phyloP scores from a whole-genome alignment of 2,797 vertebrate genomes.

The Ibycter americanus region DNA sequence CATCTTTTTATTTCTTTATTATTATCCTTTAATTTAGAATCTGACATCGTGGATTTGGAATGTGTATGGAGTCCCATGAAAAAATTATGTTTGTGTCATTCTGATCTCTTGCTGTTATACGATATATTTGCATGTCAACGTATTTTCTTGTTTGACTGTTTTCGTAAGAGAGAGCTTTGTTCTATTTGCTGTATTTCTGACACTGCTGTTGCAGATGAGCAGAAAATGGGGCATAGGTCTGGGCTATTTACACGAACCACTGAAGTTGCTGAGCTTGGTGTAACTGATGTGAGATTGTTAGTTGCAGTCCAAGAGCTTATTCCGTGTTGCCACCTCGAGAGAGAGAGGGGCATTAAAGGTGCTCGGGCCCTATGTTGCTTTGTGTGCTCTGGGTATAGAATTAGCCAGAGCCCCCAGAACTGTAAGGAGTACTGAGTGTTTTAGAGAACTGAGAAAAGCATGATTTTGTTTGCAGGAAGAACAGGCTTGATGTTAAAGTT shows the following conservation, averaged over 20 bases:
- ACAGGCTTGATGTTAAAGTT: neutral
- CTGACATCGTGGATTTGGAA: neutral
- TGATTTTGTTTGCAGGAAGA: neutral
- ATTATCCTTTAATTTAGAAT: neutral
- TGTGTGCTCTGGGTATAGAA: neutral
- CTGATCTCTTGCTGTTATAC: neutral
- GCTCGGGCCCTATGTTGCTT: neutral
- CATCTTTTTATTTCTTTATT: neutral
- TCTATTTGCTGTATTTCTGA: conserved; percentile 25
- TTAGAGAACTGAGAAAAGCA: neutral
- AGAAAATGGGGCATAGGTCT: neutral
- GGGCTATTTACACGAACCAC: neutral
- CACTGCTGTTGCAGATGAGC: neutral
- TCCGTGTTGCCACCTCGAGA: neutral
- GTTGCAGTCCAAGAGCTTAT: neutral
- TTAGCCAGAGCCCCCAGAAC: neutral
- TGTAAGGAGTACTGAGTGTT: neutral
- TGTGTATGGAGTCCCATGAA: neutral
- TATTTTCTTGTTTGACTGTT: conserved; percentile 9
- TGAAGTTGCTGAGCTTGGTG: neutral
- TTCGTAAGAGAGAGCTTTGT: conserved; percentile 30
- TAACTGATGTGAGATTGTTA: neutral
- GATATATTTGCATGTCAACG: neutral
- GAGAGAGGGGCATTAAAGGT: neutral
- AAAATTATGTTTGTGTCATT: neutral